Evolutionary conservation across 92 coral and sea anemone species (phyloP).

Genomic region (Bergia puertoricense): DNA sequence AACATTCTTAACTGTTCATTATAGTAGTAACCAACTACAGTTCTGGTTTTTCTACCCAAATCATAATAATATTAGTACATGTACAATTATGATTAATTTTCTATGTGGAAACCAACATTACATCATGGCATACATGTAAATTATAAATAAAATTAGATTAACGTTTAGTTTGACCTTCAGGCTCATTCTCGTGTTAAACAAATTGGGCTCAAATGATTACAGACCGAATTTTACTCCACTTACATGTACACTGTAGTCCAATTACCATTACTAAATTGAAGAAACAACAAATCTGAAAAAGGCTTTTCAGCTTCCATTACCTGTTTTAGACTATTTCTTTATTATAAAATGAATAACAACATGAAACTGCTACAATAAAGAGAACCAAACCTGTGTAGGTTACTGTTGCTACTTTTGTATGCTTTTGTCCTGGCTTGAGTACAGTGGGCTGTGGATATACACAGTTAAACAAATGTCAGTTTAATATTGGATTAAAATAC

Average conservation of each 20-base stretch:
- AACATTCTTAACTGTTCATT: no score
- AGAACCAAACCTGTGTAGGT: slow-evolving; percentile 80
- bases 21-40: no score
- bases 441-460: slow-evolving; percentile 66
- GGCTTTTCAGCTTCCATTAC: neutral
- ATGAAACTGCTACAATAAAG: no score
- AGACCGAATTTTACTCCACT: no score
- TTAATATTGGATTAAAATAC: neutral
- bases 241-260: no score
- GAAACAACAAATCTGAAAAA: no score
- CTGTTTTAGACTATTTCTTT: neutral
- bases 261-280: neutral
- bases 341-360: neutral
- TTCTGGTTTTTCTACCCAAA: no score
- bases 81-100: neutral
- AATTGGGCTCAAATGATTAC: no score
- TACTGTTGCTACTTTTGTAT: slow-evolving; percentile 78
- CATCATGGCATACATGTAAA: neutral
- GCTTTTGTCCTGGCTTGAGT: slow-evolving; percentile 86
- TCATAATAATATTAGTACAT: no score
- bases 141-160: no score
- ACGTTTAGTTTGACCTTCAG: no score
- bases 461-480: neutral
- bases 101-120: neutral
- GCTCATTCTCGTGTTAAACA: no score